phyloP scores from a whole-genome alignment of 2,888 invertebrate genomes.

The Cerceris rybyensis region DNA sequence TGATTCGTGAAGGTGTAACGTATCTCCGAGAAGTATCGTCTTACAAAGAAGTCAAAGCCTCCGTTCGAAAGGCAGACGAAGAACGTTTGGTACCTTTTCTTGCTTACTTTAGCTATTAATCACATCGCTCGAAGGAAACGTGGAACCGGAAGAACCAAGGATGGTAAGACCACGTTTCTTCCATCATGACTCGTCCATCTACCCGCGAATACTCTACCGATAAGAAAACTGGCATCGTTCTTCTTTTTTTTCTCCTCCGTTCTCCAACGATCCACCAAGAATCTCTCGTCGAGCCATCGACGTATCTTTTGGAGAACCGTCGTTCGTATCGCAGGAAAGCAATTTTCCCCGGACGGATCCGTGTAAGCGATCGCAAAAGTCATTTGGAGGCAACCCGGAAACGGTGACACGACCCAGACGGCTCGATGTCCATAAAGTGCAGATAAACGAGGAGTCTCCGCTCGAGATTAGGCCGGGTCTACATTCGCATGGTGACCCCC shows the following conservation, averaged over 20 bases:
- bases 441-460: conserved; percentile 49
- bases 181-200: too few relatives aligned
- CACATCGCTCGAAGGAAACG: not conserved
- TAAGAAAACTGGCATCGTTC: too few relatives aligned
- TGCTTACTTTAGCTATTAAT: not conserved
- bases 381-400: conserved; percentile 2
- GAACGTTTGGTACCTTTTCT: too few relatives aligned
- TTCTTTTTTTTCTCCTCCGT: too few relatives aligned
- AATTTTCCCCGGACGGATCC: conserved; percentile 1
- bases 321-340: not conserved
- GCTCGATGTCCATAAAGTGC: conserved; percentile 40
- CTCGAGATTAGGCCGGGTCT: conserved; percentile 43
- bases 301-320: not conserved
- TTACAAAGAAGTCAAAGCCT: not conserved
- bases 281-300: too few relatives aligned
- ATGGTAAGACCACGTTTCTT: too few relatives aligned
- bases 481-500: conserved; percentile 14
- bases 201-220: too few relatives aligned
- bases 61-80: not conserved
- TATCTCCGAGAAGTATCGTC: not conserved
- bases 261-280: too few relatives aligned
- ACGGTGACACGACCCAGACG: conserved; percentile 34
- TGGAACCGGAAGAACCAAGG: too few relatives aligned
- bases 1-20: not conserved
- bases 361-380: not conserved